Conservation (phyloP, 2,113 vertebrate species). For the Rostratula benghalensis region DNA sequence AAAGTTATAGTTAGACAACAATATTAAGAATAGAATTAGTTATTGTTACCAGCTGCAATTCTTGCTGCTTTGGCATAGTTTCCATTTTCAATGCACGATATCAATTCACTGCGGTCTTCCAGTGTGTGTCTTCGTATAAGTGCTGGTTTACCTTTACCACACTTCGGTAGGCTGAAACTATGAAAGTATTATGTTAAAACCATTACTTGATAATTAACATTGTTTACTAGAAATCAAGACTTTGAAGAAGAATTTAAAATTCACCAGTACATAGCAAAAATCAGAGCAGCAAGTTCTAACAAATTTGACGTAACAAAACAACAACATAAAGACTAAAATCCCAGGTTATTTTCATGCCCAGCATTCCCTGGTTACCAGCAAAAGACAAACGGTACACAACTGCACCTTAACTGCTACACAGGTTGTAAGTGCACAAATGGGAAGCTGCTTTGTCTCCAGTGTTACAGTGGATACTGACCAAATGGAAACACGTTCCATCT, state of each 20-base stretch:
- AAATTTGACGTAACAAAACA: neutral
- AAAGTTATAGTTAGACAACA: neutral
- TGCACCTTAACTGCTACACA: neutral
- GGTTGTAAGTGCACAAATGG: neutral
- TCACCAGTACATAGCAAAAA: neutral
- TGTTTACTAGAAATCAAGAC: neutral
- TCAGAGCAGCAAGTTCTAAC: neutral
- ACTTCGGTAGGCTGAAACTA: slow-evolving; percentile 86
- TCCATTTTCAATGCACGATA: slow-evolving; percentile 94
- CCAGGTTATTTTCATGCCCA: neutral
- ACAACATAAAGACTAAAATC: neutral
- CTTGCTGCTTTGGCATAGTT: slow-evolving; percentile 95
- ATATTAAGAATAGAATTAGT: slow-evolving; percentile 8
- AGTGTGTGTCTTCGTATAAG: slow-evolving; percentile 91
- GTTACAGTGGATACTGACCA: neutral
- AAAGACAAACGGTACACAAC: neutral
- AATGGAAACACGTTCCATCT: neutral
- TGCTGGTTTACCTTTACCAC: slow-evolving; percentile 94
- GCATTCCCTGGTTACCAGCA: neutral
- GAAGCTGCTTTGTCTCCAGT: neutral
- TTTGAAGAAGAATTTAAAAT: neutral
- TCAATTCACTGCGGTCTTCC: slow-evolving; percentile 92
- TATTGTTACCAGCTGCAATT: slow-evolving; percentile 88
- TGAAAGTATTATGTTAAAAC: neutral
- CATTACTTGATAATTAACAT: neutral